These are phyloP conservation scores for Sciurus vulgaris DNA, from an alignment of 2,797 vertebrate genomes.

Conservation along the genomic window DNA sequence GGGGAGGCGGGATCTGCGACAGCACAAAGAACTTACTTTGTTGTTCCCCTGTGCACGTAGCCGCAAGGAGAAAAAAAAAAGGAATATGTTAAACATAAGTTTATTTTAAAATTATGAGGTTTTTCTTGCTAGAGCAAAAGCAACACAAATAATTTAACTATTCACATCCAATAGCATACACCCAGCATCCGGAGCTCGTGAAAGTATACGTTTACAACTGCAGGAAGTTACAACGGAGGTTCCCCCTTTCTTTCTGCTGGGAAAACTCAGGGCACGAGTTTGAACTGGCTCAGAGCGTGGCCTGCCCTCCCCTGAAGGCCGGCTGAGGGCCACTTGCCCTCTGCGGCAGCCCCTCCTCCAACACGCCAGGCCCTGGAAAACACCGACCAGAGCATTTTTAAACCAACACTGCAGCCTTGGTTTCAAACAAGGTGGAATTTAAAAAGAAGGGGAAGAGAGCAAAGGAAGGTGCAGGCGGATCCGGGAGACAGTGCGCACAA, in stretches of 20 bases:
- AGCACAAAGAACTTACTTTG: constrained; percentile 88
- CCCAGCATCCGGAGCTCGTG: constrained; percentile 48
- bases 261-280: constrained; percentile 72
- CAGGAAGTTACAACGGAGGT: constrained; percentile 48
- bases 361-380: constrained; percentile 79
- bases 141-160: constrained; percentile 73
- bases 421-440: constrained; percentile 78
- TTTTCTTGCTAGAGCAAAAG: constrained; percentile 78
- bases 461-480: constrained; percentile 65
- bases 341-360: constrained; percentile 72
- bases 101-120: constrained; percentile 75
- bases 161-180: not conserved
- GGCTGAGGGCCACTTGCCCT: constrained; percentile 65
- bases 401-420: constrained; percentile 82
- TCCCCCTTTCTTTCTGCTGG: constrained; percentile 62
- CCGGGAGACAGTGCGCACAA: constrained; percentile 74
- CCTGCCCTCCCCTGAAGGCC: constrained; percentile 1
- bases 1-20: not conserved
- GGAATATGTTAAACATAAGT: constrained; percentile 84
- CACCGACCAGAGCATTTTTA: constrained; percentile 79
- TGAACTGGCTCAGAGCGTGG: constrained; percentile 65
- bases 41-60: constrained; percentile 87
- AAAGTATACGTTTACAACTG: constrained; percentile 70
- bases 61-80: constrained; percentile 82
- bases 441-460: constrained; percentile 54